A percentile compares a stretch with the other conserved stretches of the same genome.
Conservation (phyloP, 2,888 invertebrate genomes). For the Ectemnius continuus region DNA sequence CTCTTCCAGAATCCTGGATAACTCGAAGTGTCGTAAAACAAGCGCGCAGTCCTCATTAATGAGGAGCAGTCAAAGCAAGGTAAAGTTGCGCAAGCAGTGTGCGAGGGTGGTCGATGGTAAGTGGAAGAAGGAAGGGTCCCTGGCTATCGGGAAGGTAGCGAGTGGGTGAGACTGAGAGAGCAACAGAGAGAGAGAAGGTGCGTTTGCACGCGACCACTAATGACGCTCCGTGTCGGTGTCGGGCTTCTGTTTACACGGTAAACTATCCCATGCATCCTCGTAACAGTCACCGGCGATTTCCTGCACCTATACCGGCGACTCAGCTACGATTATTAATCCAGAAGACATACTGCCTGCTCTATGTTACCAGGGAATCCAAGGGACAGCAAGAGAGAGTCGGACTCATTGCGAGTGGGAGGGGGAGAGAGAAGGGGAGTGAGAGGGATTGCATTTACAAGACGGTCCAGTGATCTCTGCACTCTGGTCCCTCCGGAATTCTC, state of each 20-base stretch:
- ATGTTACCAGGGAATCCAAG: constrained; percentile 6
- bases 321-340: constrained; percentile 39
- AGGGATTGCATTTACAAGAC: not conserved
- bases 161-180: constrained; percentile 11
- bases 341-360: constrained; percentile 30
- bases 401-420: not conserved
- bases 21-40: no score
- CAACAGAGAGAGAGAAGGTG: constrained; percentile 33
- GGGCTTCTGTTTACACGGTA: constrained; percentile 72
- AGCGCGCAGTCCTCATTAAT: no score
- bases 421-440: no score
- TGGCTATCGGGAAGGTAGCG: not conserved
- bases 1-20: no score
- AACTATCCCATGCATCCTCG: constrained; percentile 59
- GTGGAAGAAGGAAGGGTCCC: constrained; percentile 1
- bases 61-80: no score
- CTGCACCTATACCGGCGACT: constrained; percentile 20
- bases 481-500: no score
- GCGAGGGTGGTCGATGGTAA: not conserved
- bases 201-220: constrained; percentile 70
- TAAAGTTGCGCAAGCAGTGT: no score
- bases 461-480: not conserved
- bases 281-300: constrained; percentile 39
- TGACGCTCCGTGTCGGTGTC: constrained; percentile 71
- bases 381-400: not conserved